Evolutionary conservation across 2,113 vertebrate species (phyloP), one percentile per base, ranked within the genome.

Genomic region (Psittacus erithacus): DNA sequence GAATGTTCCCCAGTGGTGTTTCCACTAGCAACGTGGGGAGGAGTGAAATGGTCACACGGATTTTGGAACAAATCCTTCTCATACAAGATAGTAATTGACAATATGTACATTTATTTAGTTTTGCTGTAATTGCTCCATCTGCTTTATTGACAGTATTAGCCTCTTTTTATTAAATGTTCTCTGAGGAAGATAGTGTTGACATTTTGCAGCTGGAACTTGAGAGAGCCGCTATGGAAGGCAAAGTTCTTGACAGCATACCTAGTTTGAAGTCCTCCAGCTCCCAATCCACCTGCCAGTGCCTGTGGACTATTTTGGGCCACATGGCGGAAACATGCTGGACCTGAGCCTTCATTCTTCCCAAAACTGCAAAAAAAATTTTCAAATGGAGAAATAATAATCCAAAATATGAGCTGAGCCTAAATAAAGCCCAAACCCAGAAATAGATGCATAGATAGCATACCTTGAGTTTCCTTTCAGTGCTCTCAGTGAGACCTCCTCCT

Each of bases 301-400:
- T 1, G 0, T 52, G 44, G 62, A 50, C 57, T 7, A 2, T 0
- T 0, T 4, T 69, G 64, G 84, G 44, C 65, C 0, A 0, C 0
- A 2, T 71, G 80, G 68, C 71, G 88, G 82, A 19, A 95, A 29
- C 31, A 35, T 0, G 0, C 83, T 89, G 67, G 38, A 85, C 43
- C 52, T 52, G 81, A 86, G 84, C 76, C 81, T 74, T 64, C 80
- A 41, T 55, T 67, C 25, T 79, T 73, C 77, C 74, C 5, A 1
- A 25, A 89, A 82, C 24, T 85, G 94, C 89, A 84, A 92, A 64
- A 64, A 82, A 94, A 87, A 41, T 1, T 62, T 92, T 92, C 49
- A 57, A 25, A 64, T 14, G 47, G 57, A 89, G 81, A 79, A 89
- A 28, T n/a, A 91, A 84, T 52, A 85, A 85, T 71, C 64, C 29